Evolutionary conservation across 2,797 vertebrate species (phyloP).

Genomic region (Merluccius polli): DNA sequence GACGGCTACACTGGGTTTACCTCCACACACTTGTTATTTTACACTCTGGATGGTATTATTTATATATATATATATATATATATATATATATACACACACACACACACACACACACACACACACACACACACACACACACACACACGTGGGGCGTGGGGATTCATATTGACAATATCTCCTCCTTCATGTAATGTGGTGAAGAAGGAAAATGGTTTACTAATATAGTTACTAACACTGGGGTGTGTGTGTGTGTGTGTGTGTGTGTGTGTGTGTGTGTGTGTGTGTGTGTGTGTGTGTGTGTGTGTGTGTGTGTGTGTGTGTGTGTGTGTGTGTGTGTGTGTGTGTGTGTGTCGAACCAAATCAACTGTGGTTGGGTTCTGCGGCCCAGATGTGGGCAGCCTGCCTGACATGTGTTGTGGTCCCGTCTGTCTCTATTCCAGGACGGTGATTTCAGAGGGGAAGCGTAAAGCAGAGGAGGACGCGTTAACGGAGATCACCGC

Average conservation of each 20-base stretch:
- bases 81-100: not conserved
- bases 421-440: slow-evolving; percentile 65
- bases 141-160: too few relatives aligned
- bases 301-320: too few relatives aligned
- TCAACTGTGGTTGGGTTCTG: too few relatives aligned
- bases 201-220: not conserved
- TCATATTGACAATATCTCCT: not conserved
- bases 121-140: too few relatives aligned
- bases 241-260: not conserved
- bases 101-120: not conserved
- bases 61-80: not conserved
- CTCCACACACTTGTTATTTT: not conserved
- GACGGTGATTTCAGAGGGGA: slow-evolving; percentile 82
- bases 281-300: too few relatives aligned
- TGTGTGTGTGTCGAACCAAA: too few relatives aligned
- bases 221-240: not conserved
- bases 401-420: slow-evolving; percentile 31
- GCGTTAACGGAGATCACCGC: slow-evolving; percentile 79
- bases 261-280: too few relatives aligned
- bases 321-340: too few relatives aligned
- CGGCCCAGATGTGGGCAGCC: not conserved
- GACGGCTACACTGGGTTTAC: slow-evolving; percentile 5
- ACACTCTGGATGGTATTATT: not conserved
- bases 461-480: slow-evolving; percentile 76
- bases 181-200: not conserved